These are phyloP conservation scores for Metridium senile DNA, from an alignment of 92 coral and sea anemone species.

Conservation along the genomic window DNA sequence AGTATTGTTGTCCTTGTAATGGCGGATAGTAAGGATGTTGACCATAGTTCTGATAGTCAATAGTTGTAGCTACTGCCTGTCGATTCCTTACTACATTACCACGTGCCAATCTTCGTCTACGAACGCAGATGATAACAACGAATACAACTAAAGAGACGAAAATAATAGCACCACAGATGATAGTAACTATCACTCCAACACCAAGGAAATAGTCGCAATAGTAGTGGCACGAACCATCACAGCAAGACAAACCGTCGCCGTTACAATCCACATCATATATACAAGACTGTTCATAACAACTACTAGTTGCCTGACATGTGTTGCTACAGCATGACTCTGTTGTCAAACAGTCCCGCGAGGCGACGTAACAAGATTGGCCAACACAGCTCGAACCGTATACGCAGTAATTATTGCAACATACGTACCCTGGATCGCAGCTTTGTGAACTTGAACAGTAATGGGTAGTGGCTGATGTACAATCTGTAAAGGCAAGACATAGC, in stretches of 20 bases:
- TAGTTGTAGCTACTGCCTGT: background rate
- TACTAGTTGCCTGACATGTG: no score
- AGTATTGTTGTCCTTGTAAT: conserved; percentile 23
- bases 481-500: background rate
- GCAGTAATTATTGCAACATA: background rate
- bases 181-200: background rate
- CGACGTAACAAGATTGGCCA: background rate
- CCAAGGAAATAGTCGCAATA: background rate
- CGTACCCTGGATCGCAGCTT: background rate
- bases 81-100: no score
- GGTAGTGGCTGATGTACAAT: background rate
- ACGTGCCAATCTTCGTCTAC: background rate
- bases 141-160: background rate
- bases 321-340: no score
- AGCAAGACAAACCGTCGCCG: background rate
- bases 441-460: background rate
- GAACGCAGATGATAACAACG: background rate
- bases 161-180: background rate
- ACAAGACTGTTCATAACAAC: no score
- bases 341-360: no score
- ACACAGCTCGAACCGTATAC: background rate
- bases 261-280: background rate
- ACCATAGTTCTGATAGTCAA: background rate
- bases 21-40: background rate
- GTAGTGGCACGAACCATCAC: background rate